Evolutionary conservation across 2,888 invertebrate species (phyloP).

Genomic region (Ligdia adustata): DNA sequence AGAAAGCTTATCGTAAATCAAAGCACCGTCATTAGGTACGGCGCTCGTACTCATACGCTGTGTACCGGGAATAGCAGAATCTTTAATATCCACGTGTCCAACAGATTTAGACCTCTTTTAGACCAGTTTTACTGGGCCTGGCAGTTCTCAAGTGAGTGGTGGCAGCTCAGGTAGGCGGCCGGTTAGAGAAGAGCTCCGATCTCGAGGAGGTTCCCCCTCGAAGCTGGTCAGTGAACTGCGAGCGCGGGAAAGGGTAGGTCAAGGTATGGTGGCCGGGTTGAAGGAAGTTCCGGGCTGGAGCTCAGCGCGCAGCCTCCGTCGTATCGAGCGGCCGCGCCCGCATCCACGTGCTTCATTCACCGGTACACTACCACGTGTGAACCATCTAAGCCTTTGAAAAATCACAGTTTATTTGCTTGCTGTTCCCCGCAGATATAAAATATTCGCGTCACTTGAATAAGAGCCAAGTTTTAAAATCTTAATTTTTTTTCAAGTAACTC

Average conservation of each 20-base stretch:
- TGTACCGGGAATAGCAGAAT: conserved; percentile 51
- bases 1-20: conserved; percentile 59
- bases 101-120: conserved; percentile 51
- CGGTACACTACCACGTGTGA: conserved; percentile 53
- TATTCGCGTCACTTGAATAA: conserved; percentile 26
- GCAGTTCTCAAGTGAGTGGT: conserved; percentile 58
- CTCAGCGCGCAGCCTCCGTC: conserved; percentile 72
- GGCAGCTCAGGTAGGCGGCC: conserved; percentile 45
- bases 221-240: conserved; percentile 44
- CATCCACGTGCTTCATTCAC: conserved; percentile 70
- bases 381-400: conserved; percentile 39
- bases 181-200: conserved; percentile 51
- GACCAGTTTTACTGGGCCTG: conserved; percentile 48
- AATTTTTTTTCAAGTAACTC: conserved; percentile 17
- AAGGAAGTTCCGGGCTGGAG: conserved; percentile 53
- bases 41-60: conserved; percentile 43
- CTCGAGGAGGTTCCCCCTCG: conserved; percentile 39
- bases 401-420: conserved; percentile 34
- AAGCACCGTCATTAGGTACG: conserved; percentile 54
- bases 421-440: conserved; percentile 15
- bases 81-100: conserved; percentile 54
- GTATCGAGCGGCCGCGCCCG: conserved; percentile 73
- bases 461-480: conserved; percentile 20
- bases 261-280: conserved; percentile 48
- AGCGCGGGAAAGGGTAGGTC: conserved; percentile 49